Conservation (phyloP, 2,797 vertebrate genomes). For the Xiphorhynchus erythropygius region DNA sequence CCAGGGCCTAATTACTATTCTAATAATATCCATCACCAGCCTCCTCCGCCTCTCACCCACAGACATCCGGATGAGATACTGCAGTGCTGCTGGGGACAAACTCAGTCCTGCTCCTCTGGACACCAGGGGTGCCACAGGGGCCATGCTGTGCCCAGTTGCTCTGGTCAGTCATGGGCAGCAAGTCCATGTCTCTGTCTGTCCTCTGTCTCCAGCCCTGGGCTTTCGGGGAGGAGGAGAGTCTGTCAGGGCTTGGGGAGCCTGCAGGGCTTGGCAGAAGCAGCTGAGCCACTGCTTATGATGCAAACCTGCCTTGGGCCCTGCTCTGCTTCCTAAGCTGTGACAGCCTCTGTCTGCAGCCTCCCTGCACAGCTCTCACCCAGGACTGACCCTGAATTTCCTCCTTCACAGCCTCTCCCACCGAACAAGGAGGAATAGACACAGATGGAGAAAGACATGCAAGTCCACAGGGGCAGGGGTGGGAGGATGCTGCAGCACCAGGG, state of each 20-base stretch:
- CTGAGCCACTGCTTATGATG: not conserved
- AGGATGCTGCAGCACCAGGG: not conserved
- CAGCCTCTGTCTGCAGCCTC: not conserved
- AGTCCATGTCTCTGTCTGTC: not conserved
- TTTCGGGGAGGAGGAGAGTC: not conserved
- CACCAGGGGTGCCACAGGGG: not conserved
- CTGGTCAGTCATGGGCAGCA: rapidly evolving
- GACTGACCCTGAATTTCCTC: not conserved
- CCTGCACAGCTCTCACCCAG: not conserved
- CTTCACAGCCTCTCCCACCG: rapidly evolving
- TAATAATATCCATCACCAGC: slow-evolving; percentile 24
- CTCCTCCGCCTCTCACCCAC: slow-evolving; percentile 3
- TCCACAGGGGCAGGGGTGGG: not conserved
- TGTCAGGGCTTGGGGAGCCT: not conserved
- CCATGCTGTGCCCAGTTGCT: not conserved
- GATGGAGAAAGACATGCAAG: not conserved
- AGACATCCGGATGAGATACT: not conserved
- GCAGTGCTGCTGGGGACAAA: not conserved
- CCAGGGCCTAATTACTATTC: not conserved
- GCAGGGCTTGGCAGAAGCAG: not conserved
- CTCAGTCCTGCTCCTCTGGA: not conserved
- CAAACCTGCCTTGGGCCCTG: not conserved
- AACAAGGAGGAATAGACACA: not conserved
- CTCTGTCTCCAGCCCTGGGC: rapidly evolving
- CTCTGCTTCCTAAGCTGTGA: not conserved